Percentiles rank a stretch among this genome's conserved stretches.
phyloP scores from a whole-genome alignment of 2,797 vertebrate species.

The Sebastes umbrosus region DNA sequence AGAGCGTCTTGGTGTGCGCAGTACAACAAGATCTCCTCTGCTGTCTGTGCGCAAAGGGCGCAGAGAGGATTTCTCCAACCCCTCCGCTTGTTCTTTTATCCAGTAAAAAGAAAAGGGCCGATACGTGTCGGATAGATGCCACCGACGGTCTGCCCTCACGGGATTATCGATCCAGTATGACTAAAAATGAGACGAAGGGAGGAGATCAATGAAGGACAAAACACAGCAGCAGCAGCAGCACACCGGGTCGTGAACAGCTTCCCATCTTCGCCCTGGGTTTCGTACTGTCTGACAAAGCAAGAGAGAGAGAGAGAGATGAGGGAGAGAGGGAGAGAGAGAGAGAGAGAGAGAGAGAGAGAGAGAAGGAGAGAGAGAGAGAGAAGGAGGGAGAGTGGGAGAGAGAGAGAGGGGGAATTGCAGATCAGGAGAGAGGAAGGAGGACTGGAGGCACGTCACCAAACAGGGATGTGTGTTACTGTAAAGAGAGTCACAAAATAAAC shows the following conservation, averaged over 20 bases:
- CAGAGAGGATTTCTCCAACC: constrained; percentile 11
- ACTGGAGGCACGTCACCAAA: constrained; percentile 43
- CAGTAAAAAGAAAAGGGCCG: constrained; percentile 34
- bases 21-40: constrained; percentile 4
- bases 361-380: neutral
- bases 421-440: constrained; percentile 33
- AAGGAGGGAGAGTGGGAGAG: neutral
- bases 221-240: constrained; percentile 13
- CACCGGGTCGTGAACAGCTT: constrained; percentile 36
- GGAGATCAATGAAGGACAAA: constrained; percentile 32
- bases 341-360: neutral
- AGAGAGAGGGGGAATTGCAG: constrained; percentile 14
- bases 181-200: constrained; percentile 43
- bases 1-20: constrained; percentile 46
- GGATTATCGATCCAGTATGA: constrained; percentile 59
- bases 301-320: neutral
- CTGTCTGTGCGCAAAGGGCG: constrained; percentile 19
- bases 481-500: neutral
- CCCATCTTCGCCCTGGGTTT: constrained; percentile 27
- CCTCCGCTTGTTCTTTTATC: constrained; percentile 44
- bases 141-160: constrained; percentile 13
- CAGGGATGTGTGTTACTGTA: constrained; percentile 29
- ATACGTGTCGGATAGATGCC: constrained; percentile 21
- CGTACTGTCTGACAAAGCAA: constrained; percentile 13
- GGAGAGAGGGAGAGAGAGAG: neutral